Conservation (phyloP, 2,888 invertebrate species). For the Xylophagus ater region DNA sequence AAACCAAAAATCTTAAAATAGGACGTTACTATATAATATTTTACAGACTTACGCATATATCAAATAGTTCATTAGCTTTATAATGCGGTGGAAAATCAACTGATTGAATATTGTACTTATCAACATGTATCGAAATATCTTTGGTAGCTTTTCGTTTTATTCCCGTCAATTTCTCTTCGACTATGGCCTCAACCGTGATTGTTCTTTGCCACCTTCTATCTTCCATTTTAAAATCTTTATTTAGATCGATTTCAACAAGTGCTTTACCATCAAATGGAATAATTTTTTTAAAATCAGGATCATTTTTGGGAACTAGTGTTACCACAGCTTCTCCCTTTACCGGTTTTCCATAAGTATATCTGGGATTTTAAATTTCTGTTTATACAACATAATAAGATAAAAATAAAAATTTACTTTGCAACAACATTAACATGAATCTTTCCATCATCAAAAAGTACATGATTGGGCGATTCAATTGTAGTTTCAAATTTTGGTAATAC, state of each 20-base stretch:
- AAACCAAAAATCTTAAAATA: no score
- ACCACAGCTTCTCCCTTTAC: constrained; percentile 77
- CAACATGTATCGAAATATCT: constrained; percentile 62
- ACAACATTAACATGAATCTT: constrained; percentile 62
- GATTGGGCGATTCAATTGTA: constrained; percentile 62
- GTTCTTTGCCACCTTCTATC: no score
- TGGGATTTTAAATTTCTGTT: no score
- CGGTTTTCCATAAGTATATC: constrained; percentile 75
- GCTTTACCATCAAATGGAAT: constrained; percentile 51
- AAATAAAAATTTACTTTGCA: constrained; percentile 70
- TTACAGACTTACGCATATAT: constrained; percentile 69
- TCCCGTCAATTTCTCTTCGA: constrained; percentile 77
- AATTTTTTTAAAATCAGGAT: constrained; percentile 64
- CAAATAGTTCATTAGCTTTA: constrained; percentile 76
- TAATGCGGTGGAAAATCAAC: constrained; percentile 76
- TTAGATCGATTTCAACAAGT: constrained; percentile 65
- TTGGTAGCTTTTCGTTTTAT: constrained; percentile 71
- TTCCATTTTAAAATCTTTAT: no score
- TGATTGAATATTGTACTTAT: constrained; percentile 62
- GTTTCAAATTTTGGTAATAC: constrained; percentile 85
- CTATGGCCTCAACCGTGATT: constrained; percentile 78
- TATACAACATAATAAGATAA: no score
- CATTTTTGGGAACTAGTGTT: no score
- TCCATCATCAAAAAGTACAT: constrained; percentile 67
- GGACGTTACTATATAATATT: no score